phyloP scores from a whole-genome alignment of 2,888 invertebrate species.

The Agonopterix heracliana region DNA sequence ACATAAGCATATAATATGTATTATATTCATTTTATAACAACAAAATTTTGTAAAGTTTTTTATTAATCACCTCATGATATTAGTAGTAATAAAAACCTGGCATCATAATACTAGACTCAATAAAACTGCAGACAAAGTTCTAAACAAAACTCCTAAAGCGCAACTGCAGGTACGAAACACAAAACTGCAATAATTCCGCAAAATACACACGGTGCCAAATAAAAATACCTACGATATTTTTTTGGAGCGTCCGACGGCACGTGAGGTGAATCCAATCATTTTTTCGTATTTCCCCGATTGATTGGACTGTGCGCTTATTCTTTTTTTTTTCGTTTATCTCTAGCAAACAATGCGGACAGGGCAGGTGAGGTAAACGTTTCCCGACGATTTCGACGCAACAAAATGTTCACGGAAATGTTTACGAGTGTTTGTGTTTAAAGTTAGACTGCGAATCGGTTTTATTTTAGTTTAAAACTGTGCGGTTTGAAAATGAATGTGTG shows the following conservation, averaged over 20 bases:
- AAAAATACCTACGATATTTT: constrained; percentile 49
- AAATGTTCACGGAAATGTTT: constrained; percentile 19
- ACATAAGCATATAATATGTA: no score
- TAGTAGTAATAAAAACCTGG: no score
- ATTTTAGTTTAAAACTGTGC: no score
- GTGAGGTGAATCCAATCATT: constrained; percentile 67
- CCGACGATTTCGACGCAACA: constrained; percentile 24
- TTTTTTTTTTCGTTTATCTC: constrained; percentile 39
- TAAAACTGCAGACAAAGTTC: not conserved
- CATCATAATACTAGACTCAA: not conserved
- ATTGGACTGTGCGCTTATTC: constrained; percentile 53
- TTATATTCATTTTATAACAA: no score
- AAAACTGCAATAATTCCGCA: constrained; percentile 23
- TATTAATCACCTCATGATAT: no score
- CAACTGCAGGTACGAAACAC: constrained; percentile 15
- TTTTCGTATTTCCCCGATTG: constrained; percentile 65
- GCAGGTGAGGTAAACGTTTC: constrained; percentile 51
- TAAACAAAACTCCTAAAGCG: not conserved
- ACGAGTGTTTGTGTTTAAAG: constrained; percentile 10
- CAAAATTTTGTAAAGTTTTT: no score
- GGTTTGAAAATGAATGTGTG: no score
- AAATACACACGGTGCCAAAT: constrained; percentile 41
- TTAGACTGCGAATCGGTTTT: not conserved
- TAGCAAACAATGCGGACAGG: constrained; percentile 45
- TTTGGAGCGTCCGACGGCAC: constrained; percentile 39